These are phyloP conservation scores for Hephaestus fuliginosus DNA, from an alignment of 2,797 vertebrate genomes.

Conservation along the genomic window DNA sequence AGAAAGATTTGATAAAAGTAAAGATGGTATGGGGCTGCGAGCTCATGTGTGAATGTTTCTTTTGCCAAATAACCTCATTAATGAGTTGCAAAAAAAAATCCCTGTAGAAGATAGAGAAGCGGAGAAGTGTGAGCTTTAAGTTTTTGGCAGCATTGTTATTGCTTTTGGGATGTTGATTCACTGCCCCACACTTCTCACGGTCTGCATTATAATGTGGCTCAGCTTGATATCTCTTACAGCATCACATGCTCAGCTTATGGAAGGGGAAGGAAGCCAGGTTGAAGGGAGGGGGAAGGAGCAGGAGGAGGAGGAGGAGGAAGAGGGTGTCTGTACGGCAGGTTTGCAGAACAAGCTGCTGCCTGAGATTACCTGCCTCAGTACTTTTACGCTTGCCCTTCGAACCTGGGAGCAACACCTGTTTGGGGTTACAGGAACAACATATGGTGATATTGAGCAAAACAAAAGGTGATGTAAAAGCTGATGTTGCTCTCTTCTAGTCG, in stretches of 20 bases:
- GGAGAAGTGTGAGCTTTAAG: conserved; percentile 24
- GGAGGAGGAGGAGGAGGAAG: not conserved
- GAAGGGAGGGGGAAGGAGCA: not conserved
- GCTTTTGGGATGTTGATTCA: conserved; percentile 58
- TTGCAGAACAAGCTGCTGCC: conserved; percentile 45
- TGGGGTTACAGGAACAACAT: conserved; percentile 60
- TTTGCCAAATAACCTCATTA: conserved; percentile 43
- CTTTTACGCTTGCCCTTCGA: conserved; percentile 45
- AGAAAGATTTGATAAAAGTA: conserved; percentile 27
- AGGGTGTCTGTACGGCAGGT: not conserved
- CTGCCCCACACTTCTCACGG: conserved; percentile 49
- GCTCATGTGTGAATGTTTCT: conserved; percentile 29
- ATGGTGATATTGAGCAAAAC: conserved; percentile 41
- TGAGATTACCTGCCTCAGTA: conserved; percentile 42
- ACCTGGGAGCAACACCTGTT: conserved; percentile 52
- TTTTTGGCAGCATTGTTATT: conserved; percentile 57
- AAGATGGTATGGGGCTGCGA: conserved; percentile 5
- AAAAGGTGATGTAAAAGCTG: conserved; percentile 47
- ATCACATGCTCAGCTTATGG: conserved; percentile 20
- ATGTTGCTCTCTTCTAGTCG: conserved; percentile 32
- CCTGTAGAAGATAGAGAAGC: conserved; percentile 17
- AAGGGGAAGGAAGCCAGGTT: conserved; percentile 28
- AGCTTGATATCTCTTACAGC: conserved; percentile 50
- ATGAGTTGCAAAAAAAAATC: conserved; percentile 10
- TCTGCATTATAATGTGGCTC: conserved; percentile 68